Percentiles rank a stretch among this genome's conserved stretches.
Evolutionary conservation across 2,797 vertebrate species (phyloP).

Genomic region (Leuciscus waleckii): DNA sequence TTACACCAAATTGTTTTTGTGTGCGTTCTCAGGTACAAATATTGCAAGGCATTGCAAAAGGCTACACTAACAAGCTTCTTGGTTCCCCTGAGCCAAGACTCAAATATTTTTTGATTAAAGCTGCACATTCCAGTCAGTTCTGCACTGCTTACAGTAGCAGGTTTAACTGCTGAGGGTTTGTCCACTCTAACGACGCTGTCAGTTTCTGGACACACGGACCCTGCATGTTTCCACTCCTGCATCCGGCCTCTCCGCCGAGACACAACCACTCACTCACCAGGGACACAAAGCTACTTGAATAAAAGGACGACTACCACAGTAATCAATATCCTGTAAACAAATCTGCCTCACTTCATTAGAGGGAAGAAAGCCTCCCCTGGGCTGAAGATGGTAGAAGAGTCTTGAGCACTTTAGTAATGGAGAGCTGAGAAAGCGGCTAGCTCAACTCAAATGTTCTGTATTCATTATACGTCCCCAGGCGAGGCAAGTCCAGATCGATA

Average conservation of each 20-base stretch:
- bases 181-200: conserved; percentile 68
- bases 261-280: background rate
- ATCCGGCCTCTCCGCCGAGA: conserved; percentile 1
- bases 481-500: conserved; percentile 23
- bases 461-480: conserved; percentile 27
- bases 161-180: conserved; percentile 69
- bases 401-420: conserved; percentile 39
- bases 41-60: background rate
- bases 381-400: conserved; percentile 13
- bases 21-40: background rate
- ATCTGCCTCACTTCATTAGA: conserved; percentile 53
- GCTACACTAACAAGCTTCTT: conserved; percentile 11
- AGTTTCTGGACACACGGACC: conserved; percentile 68
- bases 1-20: background rate
- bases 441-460: conserved; percentile 22
- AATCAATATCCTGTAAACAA: conserved; percentile 52
- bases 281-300: background rate
- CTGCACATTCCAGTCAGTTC: conserved; percentile 69
- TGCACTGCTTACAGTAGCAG: conserved; percentile 68
- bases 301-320: conserved; percentile 27
- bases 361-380: conserved; percentile 31
- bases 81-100: conserved; percentile 10
- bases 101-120: conserved; percentile 70
- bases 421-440: conserved; percentile 6
- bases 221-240: conserved; percentile 67